Percentiles rank a stretch among this genome's conserved stretches.
These are phyloP conservation scores for Smutsia gigantea DNA, from an alignment of 2,797 vertebrate genomes.

Conservation along the genomic window DNA sequence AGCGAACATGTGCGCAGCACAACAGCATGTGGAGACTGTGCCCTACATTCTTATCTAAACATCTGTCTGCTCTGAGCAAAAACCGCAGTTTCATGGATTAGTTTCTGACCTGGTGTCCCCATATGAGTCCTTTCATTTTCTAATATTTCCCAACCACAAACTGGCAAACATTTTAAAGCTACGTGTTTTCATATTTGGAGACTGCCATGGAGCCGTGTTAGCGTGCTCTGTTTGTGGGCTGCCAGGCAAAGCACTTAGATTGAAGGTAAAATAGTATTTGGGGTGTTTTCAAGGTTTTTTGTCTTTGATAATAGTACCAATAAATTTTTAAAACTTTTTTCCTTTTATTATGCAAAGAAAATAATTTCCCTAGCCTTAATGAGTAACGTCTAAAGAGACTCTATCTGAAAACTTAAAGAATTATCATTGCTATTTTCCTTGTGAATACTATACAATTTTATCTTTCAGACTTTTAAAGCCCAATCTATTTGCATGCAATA, in stretches of 20 bases:
- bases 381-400: background rate
- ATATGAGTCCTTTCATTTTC: background rate
- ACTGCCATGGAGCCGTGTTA: background rate
- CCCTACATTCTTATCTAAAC: background rate
- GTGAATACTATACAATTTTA: background rate
- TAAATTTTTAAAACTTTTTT: background rate
- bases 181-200: background rate
- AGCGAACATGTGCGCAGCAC: background rate
- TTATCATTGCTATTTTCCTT: background rate
- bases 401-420: background rate
- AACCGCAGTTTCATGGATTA: background rate
- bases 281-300: background rate
- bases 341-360: background rate
- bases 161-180: background rate
- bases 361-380: background rate
- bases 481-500: background rate
- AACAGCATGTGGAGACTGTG: background rate
- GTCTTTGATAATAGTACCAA: background rate
- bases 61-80: background rate
- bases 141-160: background rate
- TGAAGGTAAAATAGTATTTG: background rate
- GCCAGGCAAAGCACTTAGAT: background rate
- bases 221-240: background rate
- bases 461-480: background rate
- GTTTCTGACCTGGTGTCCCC: background rate